phyloP scores from a whole-genome alignment of 2,797 vertebrate species.

The Paedocypris micromegethes region DNA sequence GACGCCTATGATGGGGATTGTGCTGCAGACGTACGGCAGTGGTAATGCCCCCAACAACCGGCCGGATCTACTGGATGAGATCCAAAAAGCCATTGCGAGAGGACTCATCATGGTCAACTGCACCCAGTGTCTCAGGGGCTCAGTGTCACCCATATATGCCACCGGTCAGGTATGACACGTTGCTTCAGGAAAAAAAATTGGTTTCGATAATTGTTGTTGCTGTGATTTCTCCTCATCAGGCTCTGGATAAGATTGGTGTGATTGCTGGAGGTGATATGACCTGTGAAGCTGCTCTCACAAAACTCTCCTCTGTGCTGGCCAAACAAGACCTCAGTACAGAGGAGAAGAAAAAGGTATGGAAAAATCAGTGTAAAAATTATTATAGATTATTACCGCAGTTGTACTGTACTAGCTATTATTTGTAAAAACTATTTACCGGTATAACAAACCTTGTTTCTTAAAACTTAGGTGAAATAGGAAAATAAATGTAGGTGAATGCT shows the following conservation, averaged over 20 bases:
- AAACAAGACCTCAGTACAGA: conserved; percentile 65
- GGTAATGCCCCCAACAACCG: conserved; percentile 90
- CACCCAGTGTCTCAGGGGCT: conserved; percentile 86
- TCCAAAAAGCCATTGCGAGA: conserved; percentile 70
- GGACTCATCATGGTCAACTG: conserved; percentile 88
- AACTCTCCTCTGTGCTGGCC: conserved; percentile 85
- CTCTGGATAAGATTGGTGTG: conserved; percentile 71
- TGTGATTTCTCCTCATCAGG: conserved; percentile 71
- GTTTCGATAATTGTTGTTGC: too few relatives aligned
- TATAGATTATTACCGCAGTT: too few relatives aligned
- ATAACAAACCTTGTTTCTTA: too few relatives aligned
- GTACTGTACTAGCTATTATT: too few relatives aligned
- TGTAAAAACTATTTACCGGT: too few relatives aligned
- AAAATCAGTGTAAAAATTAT: too few relatives aligned
- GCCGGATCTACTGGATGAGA: conserved; percentile 74
- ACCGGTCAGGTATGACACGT: conserved; percentile 76
- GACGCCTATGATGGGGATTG: conserved; percentile 85
- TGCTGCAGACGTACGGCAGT: conserved; percentile 88
- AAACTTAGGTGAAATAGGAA: too few relatives aligned
- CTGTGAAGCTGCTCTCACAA: conserved; percentile 90
- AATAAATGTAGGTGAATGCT: too few relatives aligned
- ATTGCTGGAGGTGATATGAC: conserved; percentile 90
- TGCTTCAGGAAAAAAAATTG: conserved; percentile 1
- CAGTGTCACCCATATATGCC: conserved; percentile 78
- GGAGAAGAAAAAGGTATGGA: conserved; percentile 80